phyloP scores from a whole-genome alignment of 2,888 invertebrate genomes.

The Pseudeuparius sepicola region DNA sequence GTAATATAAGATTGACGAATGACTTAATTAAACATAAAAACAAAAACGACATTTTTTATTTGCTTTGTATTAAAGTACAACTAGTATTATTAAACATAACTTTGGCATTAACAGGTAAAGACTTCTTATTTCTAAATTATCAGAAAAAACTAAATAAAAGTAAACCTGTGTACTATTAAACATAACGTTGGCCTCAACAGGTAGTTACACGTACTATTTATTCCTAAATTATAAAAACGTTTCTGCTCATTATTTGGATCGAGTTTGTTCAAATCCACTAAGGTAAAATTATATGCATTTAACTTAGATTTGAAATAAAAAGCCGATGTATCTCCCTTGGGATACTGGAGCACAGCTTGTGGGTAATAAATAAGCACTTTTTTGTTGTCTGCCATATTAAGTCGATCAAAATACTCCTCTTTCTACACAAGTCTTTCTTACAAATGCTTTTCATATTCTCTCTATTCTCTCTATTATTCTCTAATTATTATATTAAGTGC shows the following conservation, averaged over 20 bases:
- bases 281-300: conserved; percentile 4
- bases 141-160: too few relatives aligned
- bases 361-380: conserved; percentile 5
- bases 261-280: conserved; percentile 1
- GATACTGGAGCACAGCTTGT: conserved; percentile 7
- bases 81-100: too few relatives aligned
- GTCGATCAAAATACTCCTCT: conserved; percentile 4
- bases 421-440: conserved; percentile 6
- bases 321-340: conserved; percentile 4
- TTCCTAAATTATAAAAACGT: too few relatives aligned
- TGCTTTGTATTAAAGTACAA: too few relatives aligned
- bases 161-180: too few relatives aligned
- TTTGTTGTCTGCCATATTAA: conserved; percentile 1
- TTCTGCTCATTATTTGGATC: neutral
- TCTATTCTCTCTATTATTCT: conserved; percentile 7
- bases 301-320: conserved; percentile 6
- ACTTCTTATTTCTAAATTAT: too few relatives aligned
- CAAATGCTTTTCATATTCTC: conserved; percentile 1
- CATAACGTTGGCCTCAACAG: too few relatives aligned
- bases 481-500: conserved; percentile 7
- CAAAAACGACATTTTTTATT: too few relatives aligned
- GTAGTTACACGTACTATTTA: too few relatives aligned
- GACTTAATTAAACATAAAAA: too few relatives aligned
- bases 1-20: too few relatives aligned
- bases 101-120: too few relatives aligned